These are phyloP conservation scores for Microplitis mediator DNA, from an alignment of 1,140 invertebrate species.

Conservation along the genomic window DNA sequence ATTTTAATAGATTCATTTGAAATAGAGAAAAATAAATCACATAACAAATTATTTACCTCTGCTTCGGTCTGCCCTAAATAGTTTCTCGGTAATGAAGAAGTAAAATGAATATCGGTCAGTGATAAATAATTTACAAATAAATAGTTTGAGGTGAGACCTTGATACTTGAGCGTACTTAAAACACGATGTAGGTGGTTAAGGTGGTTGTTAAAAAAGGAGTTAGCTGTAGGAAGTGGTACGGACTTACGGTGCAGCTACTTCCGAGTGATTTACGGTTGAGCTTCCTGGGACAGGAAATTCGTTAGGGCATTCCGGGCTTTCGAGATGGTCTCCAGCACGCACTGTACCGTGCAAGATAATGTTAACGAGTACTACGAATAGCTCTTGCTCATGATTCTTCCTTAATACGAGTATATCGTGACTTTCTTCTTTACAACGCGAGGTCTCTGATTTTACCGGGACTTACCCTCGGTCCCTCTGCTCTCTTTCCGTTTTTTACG, in stretches of 20 bases:
- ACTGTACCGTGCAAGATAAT: conserved; percentile 34
- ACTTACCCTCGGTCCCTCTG: too few relatives aligned
- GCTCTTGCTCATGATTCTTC: conserved; percentile 29
- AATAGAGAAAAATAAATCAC: too few relatives aligned
- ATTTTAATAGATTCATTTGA: too few relatives aligned
- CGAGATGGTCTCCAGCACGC: conserved; percentile 35
- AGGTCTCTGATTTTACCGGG: neutral
- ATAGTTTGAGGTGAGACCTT: conserved; percentile 1
- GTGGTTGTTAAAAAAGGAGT: conserved; percentile 25
- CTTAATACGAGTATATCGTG: conserved; percentile 37
- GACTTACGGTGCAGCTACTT: conserved; percentile 32
- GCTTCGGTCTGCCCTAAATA: too few relatives aligned
- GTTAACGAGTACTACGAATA: conserved; percentile 35
- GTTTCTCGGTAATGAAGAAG: too few relatives aligned
- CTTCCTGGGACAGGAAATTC: conserved; percentile 37
- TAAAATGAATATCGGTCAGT: neutral
- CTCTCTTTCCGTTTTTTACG: conserved; percentile 6
- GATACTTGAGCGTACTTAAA: conserved; percentile 1
- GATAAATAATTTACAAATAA: neutral
- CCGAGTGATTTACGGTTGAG: conserved; percentile 35
- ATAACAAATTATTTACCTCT: too few relatives aligned
- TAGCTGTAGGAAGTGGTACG: conserved; percentile 23
- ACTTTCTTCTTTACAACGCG: conserved; percentile 31
- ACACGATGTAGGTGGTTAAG: conserved; percentile 13
- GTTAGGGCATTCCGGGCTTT: conserved; percentile 34